Percentiles rank a stretch among this genome's conserved stretches.
Conservation (phyloP, 2,797 vertebrate genomes). For the Etheostoma perlongum region DNA sequence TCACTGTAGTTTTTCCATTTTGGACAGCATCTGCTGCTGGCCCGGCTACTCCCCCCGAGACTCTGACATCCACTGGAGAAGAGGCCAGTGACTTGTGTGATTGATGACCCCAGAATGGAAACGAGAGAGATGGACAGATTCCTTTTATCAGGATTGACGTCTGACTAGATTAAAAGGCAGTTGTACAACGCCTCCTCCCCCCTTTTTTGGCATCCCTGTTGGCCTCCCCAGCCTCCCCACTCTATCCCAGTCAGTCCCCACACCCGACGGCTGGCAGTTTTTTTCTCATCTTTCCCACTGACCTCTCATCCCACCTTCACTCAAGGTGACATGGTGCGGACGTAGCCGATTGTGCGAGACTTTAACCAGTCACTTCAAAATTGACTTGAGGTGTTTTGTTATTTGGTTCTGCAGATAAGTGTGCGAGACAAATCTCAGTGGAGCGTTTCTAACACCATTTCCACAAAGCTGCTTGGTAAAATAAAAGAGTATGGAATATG, state of each 20-base stretch:
- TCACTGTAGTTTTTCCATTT: constrained; percentile 36
- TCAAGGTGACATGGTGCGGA: constrained; percentile 57
- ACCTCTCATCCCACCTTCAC: constrained; percentile 46
- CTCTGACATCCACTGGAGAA: constrained; percentile 39
- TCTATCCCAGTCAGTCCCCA: constrained; percentile 50
- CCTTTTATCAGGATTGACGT: constrained; percentile 75
- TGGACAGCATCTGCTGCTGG: constrained; percentile 56
- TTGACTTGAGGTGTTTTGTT: constrained; percentile 44
- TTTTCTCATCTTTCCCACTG: constrained; percentile 41
- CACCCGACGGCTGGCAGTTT: constrained; percentile 37
- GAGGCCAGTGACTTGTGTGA: constrained; percentile 62
- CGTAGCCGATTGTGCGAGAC: constrained; percentile 80
- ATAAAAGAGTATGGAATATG: constrained; percentile 40
- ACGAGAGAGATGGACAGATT: constrained; percentile 67
- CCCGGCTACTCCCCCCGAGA: constrained; percentile 50
- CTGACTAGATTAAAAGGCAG: constrained; percentile 79
- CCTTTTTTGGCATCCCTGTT: constrained; percentile 19
- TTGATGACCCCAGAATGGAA: constrained; percentile 68
- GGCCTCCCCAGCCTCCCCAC: constrained; percentile 25
- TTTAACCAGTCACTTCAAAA: constrained; percentile 57
- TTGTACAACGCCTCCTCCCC: constrained; percentile 64
- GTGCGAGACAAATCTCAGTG: constrained; percentile 38
- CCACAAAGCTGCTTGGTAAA: constrained; percentile 24
- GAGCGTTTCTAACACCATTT: constrained; percentile 35
- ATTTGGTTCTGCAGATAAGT: constrained; percentile 24